Evolutionary conservation across 1,140 invertebrate genomes (phyloP).

Genomic region (Leptopilina boulardi): DNA sequence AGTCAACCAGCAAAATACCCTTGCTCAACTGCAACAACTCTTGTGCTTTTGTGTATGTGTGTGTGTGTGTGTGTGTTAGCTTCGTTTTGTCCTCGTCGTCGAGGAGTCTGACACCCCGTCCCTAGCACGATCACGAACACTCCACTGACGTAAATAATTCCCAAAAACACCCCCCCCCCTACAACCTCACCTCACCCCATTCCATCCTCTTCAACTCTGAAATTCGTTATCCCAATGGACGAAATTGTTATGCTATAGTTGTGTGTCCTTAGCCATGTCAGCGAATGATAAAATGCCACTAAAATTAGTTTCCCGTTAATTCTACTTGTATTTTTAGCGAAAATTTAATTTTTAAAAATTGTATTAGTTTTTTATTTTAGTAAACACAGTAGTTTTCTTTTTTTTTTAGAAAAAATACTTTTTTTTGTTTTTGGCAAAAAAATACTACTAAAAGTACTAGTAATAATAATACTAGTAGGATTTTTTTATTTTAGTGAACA

Average conservation of each 20-base stretch:
- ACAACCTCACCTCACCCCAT: no score
- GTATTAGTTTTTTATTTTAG: no score
- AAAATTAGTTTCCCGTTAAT: not conserved
- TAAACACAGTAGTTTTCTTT: no score
- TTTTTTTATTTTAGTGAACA: no score
- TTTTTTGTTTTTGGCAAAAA: no score
- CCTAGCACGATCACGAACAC: constrained; percentile 27
- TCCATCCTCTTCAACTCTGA: not conserved
- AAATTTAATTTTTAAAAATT: no score
- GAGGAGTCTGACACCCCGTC: constrained; percentile 32
- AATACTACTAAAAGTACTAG: no score
- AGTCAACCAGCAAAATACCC: constrained; percentile 64
- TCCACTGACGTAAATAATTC: constrained; percentile 31
- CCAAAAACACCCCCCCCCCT: not conserved
- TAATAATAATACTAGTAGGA: no score
- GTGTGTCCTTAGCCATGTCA: not conserved
- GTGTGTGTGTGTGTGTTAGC: constrained; percentile 47
- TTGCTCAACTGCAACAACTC: constrained; percentile 48
- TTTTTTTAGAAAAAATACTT: no score
- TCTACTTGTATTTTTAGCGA: not conserved
- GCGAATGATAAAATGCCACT: not conserved
- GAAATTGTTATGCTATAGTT: not conserved
- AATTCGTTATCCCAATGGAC: constrained; percentile 28
- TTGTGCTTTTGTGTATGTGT: no score
- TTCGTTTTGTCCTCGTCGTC: constrained; percentile 43